Percentiles rank a stretch among this genome's conserved stretches.
phyloP scores from a whole-genome alignment of 1,140 invertebrate genomes.

The Oryzaephilus surinamensis region DNA sequence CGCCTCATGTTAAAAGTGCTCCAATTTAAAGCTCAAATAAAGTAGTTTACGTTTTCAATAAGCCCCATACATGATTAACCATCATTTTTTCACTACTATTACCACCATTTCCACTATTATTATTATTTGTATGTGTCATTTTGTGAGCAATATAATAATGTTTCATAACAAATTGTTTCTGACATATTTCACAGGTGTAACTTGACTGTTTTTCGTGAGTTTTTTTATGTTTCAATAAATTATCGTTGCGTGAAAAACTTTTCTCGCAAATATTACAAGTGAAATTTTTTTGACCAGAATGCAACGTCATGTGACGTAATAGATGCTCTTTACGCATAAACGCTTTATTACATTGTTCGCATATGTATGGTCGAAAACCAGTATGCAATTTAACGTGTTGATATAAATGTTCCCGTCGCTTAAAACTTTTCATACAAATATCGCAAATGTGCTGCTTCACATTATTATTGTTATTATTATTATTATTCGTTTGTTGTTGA shows the following conservation, averaged over 20 bases:
- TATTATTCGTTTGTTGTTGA: background rate
- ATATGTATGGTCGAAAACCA: slow-evolving; percentile 56
- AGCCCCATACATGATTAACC: background rate
- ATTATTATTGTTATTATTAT: slow-evolving; percentile 5
- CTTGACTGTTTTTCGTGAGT: slow-evolving; percentile 54
- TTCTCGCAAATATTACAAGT: slow-evolving; percentile 67
- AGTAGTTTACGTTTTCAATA: slow-evolving; percentile 7
- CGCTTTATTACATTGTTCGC: slow-evolving; percentile 52
- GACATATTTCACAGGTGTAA: slow-evolving; percentile 59
- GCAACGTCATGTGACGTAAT: slow-evolving; percentile 57
- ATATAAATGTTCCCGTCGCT: slow-evolving; percentile 49
- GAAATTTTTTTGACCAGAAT: slow-evolving; percentile 64
- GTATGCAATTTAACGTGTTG: slow-evolving; percentile 54
- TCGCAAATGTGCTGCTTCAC: slow-evolving; percentile 38
- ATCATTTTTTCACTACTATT: background rate
- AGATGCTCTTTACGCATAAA: slow-evolving; percentile 65
- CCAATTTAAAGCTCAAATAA: too few relatives aligned
- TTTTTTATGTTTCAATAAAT: slow-evolving; percentile 60
- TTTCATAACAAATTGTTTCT: slow-evolving; percentile 61
- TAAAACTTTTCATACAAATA: slow-evolving; percentile 47
- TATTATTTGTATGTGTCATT: slow-evolving; percentile 17
- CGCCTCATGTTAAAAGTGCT: too few relatives aligned
- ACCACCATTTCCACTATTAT: background rate
- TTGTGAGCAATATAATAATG: slow-evolving; percentile 55
- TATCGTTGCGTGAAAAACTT: slow-evolving; percentile 65